A percentile compares a stretch with the other conserved stretches of the same genome.
These are phyloP conservation scores for Tanytarsus gracilentus DNA, from an alignment of 2,888 invertebrate species.

Conservation along the genomic window DNA sequence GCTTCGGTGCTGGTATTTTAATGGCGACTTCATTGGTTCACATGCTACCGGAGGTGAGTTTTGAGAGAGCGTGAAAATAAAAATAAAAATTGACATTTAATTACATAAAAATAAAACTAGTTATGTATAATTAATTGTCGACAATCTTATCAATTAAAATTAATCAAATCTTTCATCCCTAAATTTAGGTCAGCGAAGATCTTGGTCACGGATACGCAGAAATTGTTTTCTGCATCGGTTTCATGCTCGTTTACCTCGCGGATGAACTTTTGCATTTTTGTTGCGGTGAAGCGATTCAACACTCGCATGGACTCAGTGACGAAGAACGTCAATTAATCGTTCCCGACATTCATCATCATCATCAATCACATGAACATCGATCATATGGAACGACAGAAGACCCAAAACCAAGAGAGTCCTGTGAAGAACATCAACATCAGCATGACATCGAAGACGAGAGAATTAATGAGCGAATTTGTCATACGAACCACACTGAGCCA, in stretches of 20 bases:
- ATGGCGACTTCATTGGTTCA: slow-evolving; percentile 68
- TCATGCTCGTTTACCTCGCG: slow-evolving; percentile 60
- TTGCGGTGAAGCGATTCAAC: slow-evolving; percentile 45
- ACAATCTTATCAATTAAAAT: neutral
- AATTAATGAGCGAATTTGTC: slow-evolving; percentile 43
- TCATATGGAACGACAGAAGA: slow-evolving; percentile 22
- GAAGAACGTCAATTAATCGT: neutral
- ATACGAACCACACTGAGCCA: slow-evolving; percentile 57
- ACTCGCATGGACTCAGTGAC: slow-evolving; percentile 29
- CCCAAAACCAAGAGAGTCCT: neutral
- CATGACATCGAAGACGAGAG: slow-evolving; percentile 28
- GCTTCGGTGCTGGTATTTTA: slow-evolving; percentile 73
- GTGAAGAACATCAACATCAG: slow-evolving; percentile 5
- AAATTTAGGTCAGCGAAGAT: slow-evolving; percentile 45
- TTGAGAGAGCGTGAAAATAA: neutral
- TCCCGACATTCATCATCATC: neutral
- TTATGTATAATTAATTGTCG: neutral
- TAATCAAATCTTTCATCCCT: neutral
- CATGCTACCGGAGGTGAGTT: slow-evolving; percentile 65
- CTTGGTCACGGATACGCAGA: slow-evolving; percentile 49
- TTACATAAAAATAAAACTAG: neutral
- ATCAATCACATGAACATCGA: neutral
- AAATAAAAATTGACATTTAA: neutral
- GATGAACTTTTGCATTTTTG: slow-evolving; percentile 64
- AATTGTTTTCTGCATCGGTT: slow-evolving; percentile 57